phyloP scores from a whole-genome alignment of 1,140 invertebrate species.

The Pachypeltis micranthus region DNA sequence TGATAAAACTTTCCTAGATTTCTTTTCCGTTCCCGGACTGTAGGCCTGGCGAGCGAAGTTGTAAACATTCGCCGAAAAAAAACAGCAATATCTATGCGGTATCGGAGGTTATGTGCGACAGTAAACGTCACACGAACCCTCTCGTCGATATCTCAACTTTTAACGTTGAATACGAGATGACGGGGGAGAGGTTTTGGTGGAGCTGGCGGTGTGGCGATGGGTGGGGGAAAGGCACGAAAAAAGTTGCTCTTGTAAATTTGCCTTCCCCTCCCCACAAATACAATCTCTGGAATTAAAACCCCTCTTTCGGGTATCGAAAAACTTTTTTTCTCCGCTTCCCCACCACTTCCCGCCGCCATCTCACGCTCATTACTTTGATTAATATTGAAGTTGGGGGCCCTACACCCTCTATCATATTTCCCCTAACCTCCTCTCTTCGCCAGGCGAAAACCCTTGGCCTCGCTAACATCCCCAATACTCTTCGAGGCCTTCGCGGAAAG shows the following conservation, averaged over 20 bases:
- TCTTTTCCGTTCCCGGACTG: too few relatives aligned
- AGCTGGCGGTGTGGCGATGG: too few relatives aligned
- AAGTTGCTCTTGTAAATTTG: neutral
- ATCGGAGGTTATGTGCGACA: neutral
- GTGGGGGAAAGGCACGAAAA: neutral
- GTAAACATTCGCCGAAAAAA: too few relatives aligned
- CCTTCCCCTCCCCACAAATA: neutral
- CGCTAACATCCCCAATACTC: neutral
- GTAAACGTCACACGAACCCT: neutral
- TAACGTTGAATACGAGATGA: too few relatives aligned
- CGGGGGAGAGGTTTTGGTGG: too few relatives aligned
- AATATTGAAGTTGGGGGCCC: constrained; percentile 17
- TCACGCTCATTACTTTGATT: constrained; percentile 6
- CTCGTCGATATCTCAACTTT: neutral
- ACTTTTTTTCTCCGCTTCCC: constrained; percentile 1
- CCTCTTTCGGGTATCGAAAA: constrained; percentile 3
- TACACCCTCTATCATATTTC: constrained; percentile 3
- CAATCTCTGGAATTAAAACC: constrained; percentile 6
- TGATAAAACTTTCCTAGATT: too few relatives aligned
- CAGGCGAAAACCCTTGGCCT: too few relatives aligned
- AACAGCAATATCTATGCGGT: too few relatives aligned
- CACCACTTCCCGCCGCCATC: too few relatives aligned
- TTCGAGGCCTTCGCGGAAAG: too few relatives aligned
- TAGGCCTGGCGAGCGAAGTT: too few relatives aligned
- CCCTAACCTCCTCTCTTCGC: constrained; percentile 14